Evolutionary conservation across 2,888 invertebrate species (phyloP), one percentile per base, ranked within the genome.

Genomic region (Oscheius sp.): DNA sequence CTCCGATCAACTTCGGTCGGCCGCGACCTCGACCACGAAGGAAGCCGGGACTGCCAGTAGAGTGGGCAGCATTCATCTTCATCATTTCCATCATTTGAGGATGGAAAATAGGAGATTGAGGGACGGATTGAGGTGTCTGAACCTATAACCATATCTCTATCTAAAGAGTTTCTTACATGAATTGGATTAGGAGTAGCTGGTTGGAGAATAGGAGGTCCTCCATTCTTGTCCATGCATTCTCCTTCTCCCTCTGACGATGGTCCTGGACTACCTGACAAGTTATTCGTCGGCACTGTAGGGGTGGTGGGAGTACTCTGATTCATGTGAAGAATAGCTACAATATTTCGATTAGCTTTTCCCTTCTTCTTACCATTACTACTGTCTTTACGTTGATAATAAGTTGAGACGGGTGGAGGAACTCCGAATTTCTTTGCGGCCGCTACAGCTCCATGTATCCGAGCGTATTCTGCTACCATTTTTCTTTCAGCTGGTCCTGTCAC

Each of bases 1-100:
- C 85, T 45, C 84, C 85, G 47, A 85, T 85, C 65, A 85, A 67
- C 71, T 85, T 85, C 44, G 85, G 85, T 5, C 85, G 67, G 8
- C 85, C 85, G 6, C 85, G 70, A 2, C 85, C 85, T 20, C 85
- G 74, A 8, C 84, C 84, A 4, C 82, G 74, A 20, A 83, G 69
- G 68, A 80, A 80, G 22, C 77, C 77, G 8, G 77, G 77, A 24
- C 71, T 72, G 22, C 77, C 75, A 9, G 75, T 71, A 9, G 71
- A 65, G 32, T 73, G 76, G 2, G 75, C 76, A 3, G 73, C 74
- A 61, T 77, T 75, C 62, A 75, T 64, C 67, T 74, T 74, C n/a
- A 79, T 51, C 67, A 77, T 77, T 33, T 71, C 77, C 9, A 72
- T 68, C 77, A 77, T 77, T 14, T 32, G 41, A 12, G 36, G 26